Percentiles rank a stretch among this genome's conserved stretches.
Conservation (phyloP, 2,888 invertebrate genomes). For the Microdon myrmicae region DNA sequence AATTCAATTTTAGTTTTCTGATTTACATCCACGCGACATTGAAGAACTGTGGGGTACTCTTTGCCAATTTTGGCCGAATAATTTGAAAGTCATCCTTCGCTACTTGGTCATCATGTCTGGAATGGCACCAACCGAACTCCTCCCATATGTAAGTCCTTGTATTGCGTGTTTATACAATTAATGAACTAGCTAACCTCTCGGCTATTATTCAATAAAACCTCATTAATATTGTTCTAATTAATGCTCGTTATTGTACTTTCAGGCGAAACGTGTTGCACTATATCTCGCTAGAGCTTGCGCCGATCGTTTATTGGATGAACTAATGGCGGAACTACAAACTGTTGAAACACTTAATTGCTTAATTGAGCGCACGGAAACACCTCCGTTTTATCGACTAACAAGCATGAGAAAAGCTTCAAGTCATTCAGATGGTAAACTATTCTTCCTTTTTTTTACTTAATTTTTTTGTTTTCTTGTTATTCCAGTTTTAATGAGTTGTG, state of each 20-base stretch:
- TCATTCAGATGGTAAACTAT: conserved; percentile 74
- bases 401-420: conserved; percentile 91
- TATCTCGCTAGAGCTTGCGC: conserved; percentile 93
- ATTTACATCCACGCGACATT: conserved; percentile 94
- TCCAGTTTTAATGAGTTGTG: too few species aligned
- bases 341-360: conserved; percentile 96
- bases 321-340: conserved; percentile 97
- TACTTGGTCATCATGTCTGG: conserved; percentile 96
- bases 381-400: conserved; percentile 95
- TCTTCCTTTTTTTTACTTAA: conserved; percentile 59
- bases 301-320: conserved; percentile 92
- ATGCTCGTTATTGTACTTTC: conserved; percentile 37
- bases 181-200: neutral
- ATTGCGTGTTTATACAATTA: neutral
- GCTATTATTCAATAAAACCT: neutral
- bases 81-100: conserved; percentile 94
- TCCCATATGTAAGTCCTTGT: conserved; percentile 82
- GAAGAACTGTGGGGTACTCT: conserved; percentile 97
- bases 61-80: conserved; percentile 96
- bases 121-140: conserved; percentile 94
- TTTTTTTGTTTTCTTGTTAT: too few species aligned
- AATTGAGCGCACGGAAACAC: conserved; percentile 96
- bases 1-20: conserved; percentile 79
- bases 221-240: conserved; percentile 7
- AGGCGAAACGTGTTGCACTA: conserved; percentile 95